Conservation (phyloP, 2,113 vertebrate species). For the Psammodynastes pulverulentus region DNA sequence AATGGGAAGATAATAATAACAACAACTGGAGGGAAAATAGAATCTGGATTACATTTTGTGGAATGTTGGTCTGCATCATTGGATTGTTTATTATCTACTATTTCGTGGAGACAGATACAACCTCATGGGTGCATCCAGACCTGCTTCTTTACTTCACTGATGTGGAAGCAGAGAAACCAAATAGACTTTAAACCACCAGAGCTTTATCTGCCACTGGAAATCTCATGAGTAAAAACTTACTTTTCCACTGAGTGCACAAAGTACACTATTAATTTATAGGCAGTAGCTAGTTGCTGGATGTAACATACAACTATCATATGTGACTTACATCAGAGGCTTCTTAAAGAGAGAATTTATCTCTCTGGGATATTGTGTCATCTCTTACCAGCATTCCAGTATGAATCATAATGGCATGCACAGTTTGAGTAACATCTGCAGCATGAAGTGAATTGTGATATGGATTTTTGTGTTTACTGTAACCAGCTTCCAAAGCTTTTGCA, state of each 20-base stretch:
- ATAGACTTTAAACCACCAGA: background rate
- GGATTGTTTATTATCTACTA: background rate
- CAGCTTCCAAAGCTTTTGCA: constrained; percentile 91
- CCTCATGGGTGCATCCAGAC: background rate
- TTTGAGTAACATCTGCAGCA: constrained; percentile 96
- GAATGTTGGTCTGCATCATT: background rate
- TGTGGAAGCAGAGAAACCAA: background rate
- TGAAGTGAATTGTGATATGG: constrained; percentile 96
- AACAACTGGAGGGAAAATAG: background rate
- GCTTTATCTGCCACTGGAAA: background rate
- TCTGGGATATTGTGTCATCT: constrained; percentile 1
- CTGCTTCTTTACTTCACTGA: background rate
- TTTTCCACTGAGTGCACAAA: background rate
- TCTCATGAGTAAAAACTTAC: background rate
- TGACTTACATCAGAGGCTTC: background rate
- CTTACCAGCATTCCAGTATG: constrained; percentile 95
- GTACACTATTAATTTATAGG: background rate
- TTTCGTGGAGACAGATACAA: background rate
- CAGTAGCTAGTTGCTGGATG: background rate
- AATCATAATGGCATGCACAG: constrained; percentile 95
- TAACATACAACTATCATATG: background rate
- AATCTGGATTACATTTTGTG: background rate
- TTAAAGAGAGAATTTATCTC: background rate
- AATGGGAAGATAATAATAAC: background rate
- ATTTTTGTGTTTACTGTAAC: constrained; percentile 96